Conservation (phyloP, 2,113 vertebrate species). For the Otis tarda region DNA sequence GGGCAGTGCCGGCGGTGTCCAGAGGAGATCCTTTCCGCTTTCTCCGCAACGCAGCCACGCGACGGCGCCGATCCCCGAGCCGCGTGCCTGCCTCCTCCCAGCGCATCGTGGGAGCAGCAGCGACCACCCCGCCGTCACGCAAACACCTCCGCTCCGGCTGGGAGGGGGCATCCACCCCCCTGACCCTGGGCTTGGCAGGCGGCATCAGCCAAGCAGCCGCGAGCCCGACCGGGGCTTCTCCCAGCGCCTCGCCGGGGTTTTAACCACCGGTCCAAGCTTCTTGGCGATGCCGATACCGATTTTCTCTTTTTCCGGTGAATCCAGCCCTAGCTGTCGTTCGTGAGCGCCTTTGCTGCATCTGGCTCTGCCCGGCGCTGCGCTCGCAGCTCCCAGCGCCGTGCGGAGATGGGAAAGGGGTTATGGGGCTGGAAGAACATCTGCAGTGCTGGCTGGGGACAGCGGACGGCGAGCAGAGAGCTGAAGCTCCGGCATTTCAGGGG, state of each 20-base stretch:
- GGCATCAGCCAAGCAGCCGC: not conserved
- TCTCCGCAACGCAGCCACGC: fast-evolving
- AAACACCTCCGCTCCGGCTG: not conserved
- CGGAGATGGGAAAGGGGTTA: not conserved
- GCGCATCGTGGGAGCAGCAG: fast-evolving
- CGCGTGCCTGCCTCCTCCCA: fast-evolving
- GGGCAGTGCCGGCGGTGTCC: not conserved
- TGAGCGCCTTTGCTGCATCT: fast-evolving
- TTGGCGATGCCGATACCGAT: fast-evolving
- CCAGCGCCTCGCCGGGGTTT: not conserved
- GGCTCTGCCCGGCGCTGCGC: not conserved
- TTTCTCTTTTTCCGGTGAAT: not conserved
- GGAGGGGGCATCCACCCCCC: not conserved
- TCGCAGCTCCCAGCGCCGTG: fast-evolving
- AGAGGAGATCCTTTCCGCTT: too few relatives aligned
- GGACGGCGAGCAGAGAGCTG: not conserved
- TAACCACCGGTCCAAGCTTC: not conserved
- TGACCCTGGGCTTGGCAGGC: not conserved
- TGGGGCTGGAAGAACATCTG: not conserved
- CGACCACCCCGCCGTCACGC: fast-evolving
- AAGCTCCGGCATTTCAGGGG: fast-evolving
- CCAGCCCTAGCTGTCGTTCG: fast-evolving
- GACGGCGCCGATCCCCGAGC: fast-evolving
- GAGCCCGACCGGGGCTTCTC: fast-evolving
- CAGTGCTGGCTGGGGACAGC: too few relatives aligned